Percentiles rank a stretch among this genome's conserved stretches.
These are phyloP conservation scores for Panzeria rudis DNA, from an alignment of 2,888 invertebrate species.

Conservation along the genomic window DNA sequence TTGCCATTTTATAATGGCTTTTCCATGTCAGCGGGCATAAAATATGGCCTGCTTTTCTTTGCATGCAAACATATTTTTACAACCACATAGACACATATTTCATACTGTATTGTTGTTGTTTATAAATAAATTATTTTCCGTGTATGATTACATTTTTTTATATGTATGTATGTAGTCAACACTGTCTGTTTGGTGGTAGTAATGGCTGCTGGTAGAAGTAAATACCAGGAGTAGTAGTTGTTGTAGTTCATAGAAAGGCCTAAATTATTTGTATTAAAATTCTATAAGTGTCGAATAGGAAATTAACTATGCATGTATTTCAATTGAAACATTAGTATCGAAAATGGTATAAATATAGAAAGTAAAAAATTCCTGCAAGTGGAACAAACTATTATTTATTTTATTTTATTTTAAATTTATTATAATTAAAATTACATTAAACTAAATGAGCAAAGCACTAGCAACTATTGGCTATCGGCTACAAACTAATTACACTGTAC, in stretches of 20 bases:
- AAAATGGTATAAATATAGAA: no score
- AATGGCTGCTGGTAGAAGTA: conserved; percentile 20
- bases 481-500: no score
- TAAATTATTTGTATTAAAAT: conserved; percentile 24
- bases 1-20: conserved; percentile 72
- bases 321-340: not conserved
- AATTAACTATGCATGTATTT: not conserved
- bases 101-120: conserved; percentile 27
- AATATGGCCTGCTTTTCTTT: conserved; percentile 58
- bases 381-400: no score
- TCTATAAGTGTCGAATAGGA: conserved; percentile 45
- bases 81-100: not conserved
- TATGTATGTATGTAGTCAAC: conserved; percentile 22
- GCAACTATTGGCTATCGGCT: no score
- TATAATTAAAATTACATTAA: no score
- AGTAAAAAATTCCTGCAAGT: no score
- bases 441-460: no score
- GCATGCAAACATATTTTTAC: conserved; percentile 8
- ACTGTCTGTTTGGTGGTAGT: conserved; percentile 41
- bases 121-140: conserved; percentile 12
- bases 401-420: no score
- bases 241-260: conserved; percentile 48
- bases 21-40: conserved; percentile 72
- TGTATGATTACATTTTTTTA: conserved; percentile 10
- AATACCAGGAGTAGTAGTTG: not conserved